Percentiles rank a stretch among this genome's conserved stretches.
Conservation (phyloP, 2,888 invertebrate species). For the Drosophila setosimentum region DNA sequence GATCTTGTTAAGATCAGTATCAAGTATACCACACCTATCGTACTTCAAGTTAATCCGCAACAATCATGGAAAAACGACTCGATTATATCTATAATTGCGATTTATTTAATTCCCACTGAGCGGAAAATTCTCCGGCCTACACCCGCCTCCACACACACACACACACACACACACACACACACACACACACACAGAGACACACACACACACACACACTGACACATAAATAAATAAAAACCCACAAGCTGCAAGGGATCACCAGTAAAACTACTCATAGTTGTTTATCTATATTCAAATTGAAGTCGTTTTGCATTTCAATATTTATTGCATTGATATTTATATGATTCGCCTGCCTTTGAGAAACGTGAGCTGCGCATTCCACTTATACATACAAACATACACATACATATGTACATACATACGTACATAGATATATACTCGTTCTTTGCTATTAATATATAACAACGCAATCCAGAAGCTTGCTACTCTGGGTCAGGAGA, state of each 20-base stretch:
- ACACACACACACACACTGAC: too few species aligned
- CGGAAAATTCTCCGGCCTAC: background rate
- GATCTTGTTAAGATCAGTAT: slow-evolving; percentile 11
- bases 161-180: background rate
- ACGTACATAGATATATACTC: background rate
- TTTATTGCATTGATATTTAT: slow-evolving; percentile 48
- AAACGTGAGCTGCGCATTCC: slow-evolving; percentile 52
- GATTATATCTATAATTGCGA: background rate
- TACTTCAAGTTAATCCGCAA: background rate
- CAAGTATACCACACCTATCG: slow-evolving; percentile 24
- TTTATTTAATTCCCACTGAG: background rate
- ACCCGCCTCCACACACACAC: background rate
- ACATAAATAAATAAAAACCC: background rate
- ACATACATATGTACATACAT: background rate
- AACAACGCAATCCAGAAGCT: slow-evolving; percentile 6
- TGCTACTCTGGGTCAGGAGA: slow-evolving; percentile 36
- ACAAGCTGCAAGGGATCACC: background rate
- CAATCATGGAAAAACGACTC: background rate
- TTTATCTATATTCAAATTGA: slow-evolving; percentile 1
- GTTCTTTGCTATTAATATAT: too few species aligned
- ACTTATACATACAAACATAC: background rate
- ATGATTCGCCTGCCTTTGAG: slow-evolving; percentile 38
- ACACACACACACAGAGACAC: background rate
- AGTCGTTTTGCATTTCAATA: slow-evolving; percentile 39
- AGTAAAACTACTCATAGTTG: background rate